phyloP scores from a whole-genome alignment of 2,797 vertebrate species.

The Scyliorhinus canicula region DNA sequence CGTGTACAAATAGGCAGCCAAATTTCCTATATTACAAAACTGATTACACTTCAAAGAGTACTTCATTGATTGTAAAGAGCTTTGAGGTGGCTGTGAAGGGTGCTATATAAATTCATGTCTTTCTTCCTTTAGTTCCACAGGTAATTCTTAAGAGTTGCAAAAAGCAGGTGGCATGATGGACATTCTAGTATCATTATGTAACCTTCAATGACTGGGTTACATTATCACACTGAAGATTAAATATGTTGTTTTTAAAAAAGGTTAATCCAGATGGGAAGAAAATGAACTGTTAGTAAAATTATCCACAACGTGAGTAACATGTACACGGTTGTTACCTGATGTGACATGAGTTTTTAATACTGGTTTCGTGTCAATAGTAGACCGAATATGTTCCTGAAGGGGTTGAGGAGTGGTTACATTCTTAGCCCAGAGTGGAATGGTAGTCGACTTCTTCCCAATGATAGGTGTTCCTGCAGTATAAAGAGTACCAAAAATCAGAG shows the following conservation, averaged over 20 bases:
- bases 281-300: background rate
- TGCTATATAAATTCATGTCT: background rate
- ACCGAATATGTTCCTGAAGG: background rate
- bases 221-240: background rate
- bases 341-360: background rate
- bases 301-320: too few relatives aligned
- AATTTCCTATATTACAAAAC: background rate
- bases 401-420: too few relatives aligned
- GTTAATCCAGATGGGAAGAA: background rate
- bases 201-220: background rate
- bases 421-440: background rate
- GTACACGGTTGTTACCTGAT: background rate
- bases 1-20: background rate
- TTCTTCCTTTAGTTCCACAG: background rate
- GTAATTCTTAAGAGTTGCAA: background rate
- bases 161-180: background rate
- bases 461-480: background rate
- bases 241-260: background rate
- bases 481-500: background rate
- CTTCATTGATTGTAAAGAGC: background rate
- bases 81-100: background rate
- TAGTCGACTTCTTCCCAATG: background rate
- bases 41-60: background rate
- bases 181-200: background rate
- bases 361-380: background rate